phyloP scores from a whole-genome alignment of 2,888 invertebrate species.

The Agriotes lineatus region DNA sequence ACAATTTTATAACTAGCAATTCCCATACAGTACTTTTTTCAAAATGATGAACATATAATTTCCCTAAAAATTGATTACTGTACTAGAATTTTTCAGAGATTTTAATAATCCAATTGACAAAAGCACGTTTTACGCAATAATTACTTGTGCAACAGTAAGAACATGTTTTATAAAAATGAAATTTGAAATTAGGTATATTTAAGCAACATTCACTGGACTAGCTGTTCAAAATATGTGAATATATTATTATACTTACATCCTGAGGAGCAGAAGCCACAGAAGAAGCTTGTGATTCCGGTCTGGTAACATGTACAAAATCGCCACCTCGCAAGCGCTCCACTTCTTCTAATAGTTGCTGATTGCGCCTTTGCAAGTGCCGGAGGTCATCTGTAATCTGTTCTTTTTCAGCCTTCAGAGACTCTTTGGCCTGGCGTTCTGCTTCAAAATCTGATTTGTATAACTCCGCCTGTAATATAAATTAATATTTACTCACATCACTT shows the following conservation, averaged over 20 bases:
- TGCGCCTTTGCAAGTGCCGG: conserved; percentile 71
- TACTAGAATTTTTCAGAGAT: too few species aligned
- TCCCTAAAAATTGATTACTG: too few species aligned
- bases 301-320: conserved; percentile 42
- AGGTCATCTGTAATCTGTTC: conserved; percentile 73
- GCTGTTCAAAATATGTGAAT: too few species aligned
- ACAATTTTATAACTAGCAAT: too few species aligned
- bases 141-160: too few species aligned
- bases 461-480: conserved; percentile 19
- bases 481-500: background rate
- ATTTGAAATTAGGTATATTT: too few species aligned
- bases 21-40: too few species aligned
- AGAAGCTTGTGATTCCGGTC: conserved; percentile 29
- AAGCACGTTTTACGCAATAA: too few species aligned
- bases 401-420: conserved; percentile 75
- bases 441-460: conserved; percentile 78
- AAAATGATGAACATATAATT: too few species aligned
- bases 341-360: conserved; percentile 74
- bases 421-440: conserved; percentile 76
- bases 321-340: conserved; percentile 62
- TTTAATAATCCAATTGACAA: too few species aligned
- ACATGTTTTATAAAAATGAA: too few species aligned
- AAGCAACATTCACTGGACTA: too few species aligned
- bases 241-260: conserved; percentile 40
- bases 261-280: conserved; percentile 34